Conservation (phyloP, 1,140 invertebrate species). For the Drosophila asahinai region DNA sequence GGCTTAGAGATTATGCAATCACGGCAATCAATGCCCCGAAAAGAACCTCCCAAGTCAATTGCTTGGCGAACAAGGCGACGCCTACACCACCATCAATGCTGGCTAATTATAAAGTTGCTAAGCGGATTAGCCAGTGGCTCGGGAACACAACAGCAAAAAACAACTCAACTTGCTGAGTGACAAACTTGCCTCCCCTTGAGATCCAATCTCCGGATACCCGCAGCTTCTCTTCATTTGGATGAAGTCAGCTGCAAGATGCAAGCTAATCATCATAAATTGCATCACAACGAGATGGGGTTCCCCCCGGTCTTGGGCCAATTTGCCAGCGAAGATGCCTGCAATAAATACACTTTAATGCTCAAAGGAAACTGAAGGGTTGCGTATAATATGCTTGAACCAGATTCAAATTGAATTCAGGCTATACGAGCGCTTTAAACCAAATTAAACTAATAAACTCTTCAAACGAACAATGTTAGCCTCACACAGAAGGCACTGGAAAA, state of each 20-base stretch:
- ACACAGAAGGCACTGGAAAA: slow-evolving; percentile 9
- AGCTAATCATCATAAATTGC: slow-evolving; percentile 56
- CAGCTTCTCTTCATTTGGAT: slow-evolving; percentile 26
- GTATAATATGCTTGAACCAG: slow-evolving; percentile 7
- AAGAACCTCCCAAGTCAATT: slow-evolving; percentile 36
- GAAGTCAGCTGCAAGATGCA: slow-evolving; percentile 48
- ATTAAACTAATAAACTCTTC: slow-evolving; percentile 51
- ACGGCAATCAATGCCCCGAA: slow-evolving; percentile 36
- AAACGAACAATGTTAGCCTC: slow-evolving; percentile 18
- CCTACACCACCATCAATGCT: slow-evolving; percentile 37
- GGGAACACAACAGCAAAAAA: slow-evolving; percentile 10
- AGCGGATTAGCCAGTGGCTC: slow-evolving; percentile 63
- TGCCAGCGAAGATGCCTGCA: slow-evolving; percentile 3
- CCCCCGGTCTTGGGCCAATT: slow-evolving; percentile 19
- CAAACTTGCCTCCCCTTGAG: slow-evolving; percentile 9
- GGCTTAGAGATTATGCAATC: slow-evolving; percentile 74
- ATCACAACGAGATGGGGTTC: slow-evolving; percentile 16
- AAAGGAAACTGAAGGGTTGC: slow-evolving; percentile 30
- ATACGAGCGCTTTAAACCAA: slow-evolving; percentile 22
- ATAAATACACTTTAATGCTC: slow-evolving; percentile 6
- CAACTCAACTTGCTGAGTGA: slow-evolving; percentile 10
- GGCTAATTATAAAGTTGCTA: slow-evolving; percentile 77
- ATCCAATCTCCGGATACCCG: slow-evolving; percentile 14
- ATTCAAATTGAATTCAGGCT: slow-evolving; percentile 41
- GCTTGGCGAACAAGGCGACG: slow-evolving; percentile 34